Percentiles rank a stretch among this genome's conserved stretches.
phyloP scores from a whole-genome alignment of 2,888 invertebrate species.

The Onchidella celtica region DNA sequence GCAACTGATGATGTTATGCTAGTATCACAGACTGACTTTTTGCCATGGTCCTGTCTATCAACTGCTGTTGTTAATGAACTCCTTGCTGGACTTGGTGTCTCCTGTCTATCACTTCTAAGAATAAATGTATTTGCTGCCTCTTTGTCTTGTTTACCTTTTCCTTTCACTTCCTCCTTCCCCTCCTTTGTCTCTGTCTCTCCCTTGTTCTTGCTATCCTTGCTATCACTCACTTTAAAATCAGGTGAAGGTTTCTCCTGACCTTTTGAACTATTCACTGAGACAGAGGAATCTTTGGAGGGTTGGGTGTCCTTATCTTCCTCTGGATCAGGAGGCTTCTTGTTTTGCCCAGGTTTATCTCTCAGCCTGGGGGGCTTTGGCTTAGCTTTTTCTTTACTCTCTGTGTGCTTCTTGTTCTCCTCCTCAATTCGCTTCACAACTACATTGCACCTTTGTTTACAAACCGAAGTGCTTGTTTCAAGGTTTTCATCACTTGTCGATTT shows the following conservation, averaged over 20 bases:
- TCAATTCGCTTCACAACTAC: slow-evolving; percentile 47
- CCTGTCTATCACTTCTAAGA: slow-evolving; percentile 4
- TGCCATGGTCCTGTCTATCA: neutral
- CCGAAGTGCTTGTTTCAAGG: slow-evolving; percentile 23
- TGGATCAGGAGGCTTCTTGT: slow-evolving; percentile 16
- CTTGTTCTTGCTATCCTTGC: neutral
- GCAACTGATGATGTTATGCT: neutral
- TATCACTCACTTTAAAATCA: slow-evolving; percentile 7
- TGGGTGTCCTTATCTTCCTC: neutral
- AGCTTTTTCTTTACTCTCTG: neutral
- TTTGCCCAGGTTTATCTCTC: slow-evolving; percentile 32
- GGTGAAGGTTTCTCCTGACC: neutral
- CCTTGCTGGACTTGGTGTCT: neutral
- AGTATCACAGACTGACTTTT: slow-evolving; percentile 6
- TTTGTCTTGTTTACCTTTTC: neutral
- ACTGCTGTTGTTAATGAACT: neutral
- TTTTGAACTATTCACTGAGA: slow-evolving; percentile 18
- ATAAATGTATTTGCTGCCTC: slow-evolving; percentile 30
- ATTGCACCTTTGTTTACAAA: slow-evolving; percentile 47
- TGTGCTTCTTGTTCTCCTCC: slow-evolving; percentile 19
- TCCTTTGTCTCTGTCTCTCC: neutral
- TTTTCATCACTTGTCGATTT: slow-evolving; percentile 40
- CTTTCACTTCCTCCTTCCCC: neutral
- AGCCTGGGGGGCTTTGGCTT: slow-evolving; percentile 25
- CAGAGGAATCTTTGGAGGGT: neutral